Conservation (phyloP, 2,888 invertebrate genomes). For the Therioaphis trifolii region DNA sequence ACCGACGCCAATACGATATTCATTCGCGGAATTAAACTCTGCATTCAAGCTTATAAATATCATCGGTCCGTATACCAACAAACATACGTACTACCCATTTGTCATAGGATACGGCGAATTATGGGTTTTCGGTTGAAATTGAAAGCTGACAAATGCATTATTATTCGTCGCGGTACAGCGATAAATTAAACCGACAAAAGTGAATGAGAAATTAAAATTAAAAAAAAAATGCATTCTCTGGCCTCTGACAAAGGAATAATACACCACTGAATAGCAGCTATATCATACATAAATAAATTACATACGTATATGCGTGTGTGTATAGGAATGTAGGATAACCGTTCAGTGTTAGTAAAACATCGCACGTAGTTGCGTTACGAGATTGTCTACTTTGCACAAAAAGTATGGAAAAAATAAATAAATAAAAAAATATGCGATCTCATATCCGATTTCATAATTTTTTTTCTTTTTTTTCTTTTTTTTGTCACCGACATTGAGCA, state of each 20-base stretch:
- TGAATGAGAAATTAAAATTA: conserved; percentile 44
- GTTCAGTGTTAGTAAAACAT: conserved; percentile 16
- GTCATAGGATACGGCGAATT: conserved; percentile 29
- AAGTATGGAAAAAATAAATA: background rate
- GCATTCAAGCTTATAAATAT: background rate
- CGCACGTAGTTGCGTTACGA: conserved; percentile 48
- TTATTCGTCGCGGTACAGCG: conserved; percentile 1
- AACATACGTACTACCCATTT: conserved; percentile 19
- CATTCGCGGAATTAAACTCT: no score
- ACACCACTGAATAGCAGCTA: background rate
- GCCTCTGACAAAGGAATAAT: conserved; percentile 38
- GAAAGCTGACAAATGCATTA: conserved; percentile 57
- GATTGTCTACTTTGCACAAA: conserved; percentile 56
- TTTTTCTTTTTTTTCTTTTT: conserved; percentile 24
- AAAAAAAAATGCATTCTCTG: conserved; percentile 13
- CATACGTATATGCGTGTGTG: no score
- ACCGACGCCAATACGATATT: no score
- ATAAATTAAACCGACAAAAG: conserved; percentile 48
- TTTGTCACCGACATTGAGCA: conserved; percentile 9
- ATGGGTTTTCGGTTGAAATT: conserved; percentile 46
- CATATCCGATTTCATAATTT: conserved; percentile 56
- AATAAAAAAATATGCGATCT: conserved; percentile 39
- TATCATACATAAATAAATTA: no score
- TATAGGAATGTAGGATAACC: background rate
- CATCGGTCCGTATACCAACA: background rate